phyloP scores from a whole-genome alignment of 2,113 vertebrate genomes.

The Scortum barcoo region DNA sequence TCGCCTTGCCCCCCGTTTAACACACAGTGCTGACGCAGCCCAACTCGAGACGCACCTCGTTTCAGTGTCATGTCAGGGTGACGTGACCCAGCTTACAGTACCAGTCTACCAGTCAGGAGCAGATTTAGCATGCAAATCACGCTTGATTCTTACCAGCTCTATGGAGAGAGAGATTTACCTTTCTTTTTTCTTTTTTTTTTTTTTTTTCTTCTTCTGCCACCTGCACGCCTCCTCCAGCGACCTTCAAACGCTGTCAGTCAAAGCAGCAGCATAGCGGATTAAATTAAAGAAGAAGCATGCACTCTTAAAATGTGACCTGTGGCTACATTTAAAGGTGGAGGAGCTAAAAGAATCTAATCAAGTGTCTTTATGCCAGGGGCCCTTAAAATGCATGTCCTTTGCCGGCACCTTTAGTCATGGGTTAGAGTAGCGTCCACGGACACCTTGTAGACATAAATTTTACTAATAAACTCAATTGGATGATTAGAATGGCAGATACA shows the following conservation, averaged over 20 bases:
- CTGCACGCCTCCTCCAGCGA: slow-evolving; percentile 35
- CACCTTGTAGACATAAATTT: slow-evolving; percentile 23
- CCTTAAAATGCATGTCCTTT: slow-evolving; percentile 27
- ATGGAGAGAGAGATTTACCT: slow-evolving; percentile 1
- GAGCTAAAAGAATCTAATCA: slow-evolving; percentile 51
- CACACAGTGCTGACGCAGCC: background rate
- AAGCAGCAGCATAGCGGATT: slow-evolving; percentile 46
- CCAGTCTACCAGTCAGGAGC: background rate
- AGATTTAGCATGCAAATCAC: slow-evolving; percentile 44
- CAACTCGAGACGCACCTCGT: background rate
- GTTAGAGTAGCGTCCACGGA: slow-evolving; percentile 21
- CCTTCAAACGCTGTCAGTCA: slow-evolving; percentile 63
- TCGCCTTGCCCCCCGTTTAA: background rate
- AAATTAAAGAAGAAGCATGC: slow-evolving; percentile 47
- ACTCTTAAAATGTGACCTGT: slow-evolving; percentile 49
- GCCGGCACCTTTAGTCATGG: slow-evolving; percentile 4
- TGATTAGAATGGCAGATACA: background rate
- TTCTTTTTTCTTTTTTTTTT: slow-evolving; percentile 18
- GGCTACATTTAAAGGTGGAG: slow-evolving; percentile 55
- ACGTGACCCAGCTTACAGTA: background rate
- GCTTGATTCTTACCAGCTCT: slow-evolving; percentile 12
- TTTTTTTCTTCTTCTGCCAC: too few relatives aligned
- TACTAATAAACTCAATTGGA: slow-evolving; percentile 14
- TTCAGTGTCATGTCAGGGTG: slow-evolving; percentile 24
- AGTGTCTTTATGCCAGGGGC: slow-evolving; percentile 48